Conservation (phyloP, 2,797 vertebrate genomes). For the Argentina silus region DNA sequence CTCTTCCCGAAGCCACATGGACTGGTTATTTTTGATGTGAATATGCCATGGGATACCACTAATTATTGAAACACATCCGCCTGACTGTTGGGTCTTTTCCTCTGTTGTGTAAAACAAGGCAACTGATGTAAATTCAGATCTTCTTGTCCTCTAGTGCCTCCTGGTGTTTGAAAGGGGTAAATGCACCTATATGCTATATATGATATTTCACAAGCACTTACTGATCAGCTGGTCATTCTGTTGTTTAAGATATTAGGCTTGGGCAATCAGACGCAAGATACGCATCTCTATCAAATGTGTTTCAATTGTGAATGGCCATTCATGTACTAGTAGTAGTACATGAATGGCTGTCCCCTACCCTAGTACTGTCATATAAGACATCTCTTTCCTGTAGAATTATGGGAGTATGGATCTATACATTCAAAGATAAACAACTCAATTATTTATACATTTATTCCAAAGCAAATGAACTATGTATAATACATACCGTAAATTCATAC, state of each 20-base stretch:
- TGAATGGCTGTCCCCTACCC: too few species aligned
- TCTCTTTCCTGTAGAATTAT: too few species aligned
- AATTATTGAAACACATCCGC: neutral
- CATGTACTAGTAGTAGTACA: too few species aligned
- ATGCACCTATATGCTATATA: slow-evolving; percentile 16
- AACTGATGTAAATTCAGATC: neutral
- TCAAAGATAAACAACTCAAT: neutral
- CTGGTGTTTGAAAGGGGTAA: slow-evolving; percentile 47
- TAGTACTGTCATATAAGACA: too few species aligned
- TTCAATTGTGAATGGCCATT: too few species aligned
- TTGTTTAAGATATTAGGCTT: too few species aligned
- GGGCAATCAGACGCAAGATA: too few species aligned
- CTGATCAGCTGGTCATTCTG: neutral
- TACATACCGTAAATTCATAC: slow-evolving; percentile 42
- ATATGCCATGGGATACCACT: neutral
- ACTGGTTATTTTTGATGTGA: neutral
- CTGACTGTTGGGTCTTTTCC: neutral
- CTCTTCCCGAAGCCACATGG: neutral
- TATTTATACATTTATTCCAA: slow-evolving; percentile 54
- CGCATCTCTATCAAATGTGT: too few species aligned
- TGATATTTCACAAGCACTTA: neutral
- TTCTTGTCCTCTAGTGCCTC: slow-evolving; percentile 36
- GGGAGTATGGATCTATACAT: too few species aligned
- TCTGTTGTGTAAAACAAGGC: neutral
- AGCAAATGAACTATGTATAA: slow-evolving; percentile 51